These are phyloP conservation scores for Dasypus novemcinctus DNA, from an alignment of 2,113 vertebrate genomes.

Conservation along the genomic window DNA sequence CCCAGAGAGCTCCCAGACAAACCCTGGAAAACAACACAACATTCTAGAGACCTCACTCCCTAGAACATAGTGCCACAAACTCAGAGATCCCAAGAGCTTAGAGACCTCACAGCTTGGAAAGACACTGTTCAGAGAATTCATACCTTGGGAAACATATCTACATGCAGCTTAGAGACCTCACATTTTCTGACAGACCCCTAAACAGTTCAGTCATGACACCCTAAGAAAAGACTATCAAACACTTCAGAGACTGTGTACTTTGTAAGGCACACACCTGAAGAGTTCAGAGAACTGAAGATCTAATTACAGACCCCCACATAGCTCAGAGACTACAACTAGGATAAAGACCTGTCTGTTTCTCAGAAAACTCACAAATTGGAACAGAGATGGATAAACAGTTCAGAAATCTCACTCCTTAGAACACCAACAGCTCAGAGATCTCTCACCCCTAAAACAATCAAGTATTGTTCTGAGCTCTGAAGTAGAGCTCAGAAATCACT, in stretches of 20 bases:
- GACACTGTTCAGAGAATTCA: not conserved
- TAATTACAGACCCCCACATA: not conserved
- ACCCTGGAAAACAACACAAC: not conserved
- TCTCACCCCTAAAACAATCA: not conserved
- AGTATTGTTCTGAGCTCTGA: no score
- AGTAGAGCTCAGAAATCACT: not conserved
- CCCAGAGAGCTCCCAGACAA: not conserved
- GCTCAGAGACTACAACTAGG: not conserved
- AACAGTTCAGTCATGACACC: not conserved
- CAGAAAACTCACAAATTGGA: not conserved
- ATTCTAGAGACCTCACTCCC: not conserved
- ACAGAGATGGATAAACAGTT: not conserved
- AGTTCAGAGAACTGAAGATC: not conserved
- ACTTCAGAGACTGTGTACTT: not conserved
- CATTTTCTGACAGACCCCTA: not conserved
- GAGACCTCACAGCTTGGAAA: not conserved
- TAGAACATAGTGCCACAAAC: not conserved
- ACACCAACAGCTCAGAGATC: not conserved
- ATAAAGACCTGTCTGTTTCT: not conserved
- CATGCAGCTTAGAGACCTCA: not conserved
- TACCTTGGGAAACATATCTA: not conserved
- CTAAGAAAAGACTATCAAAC: not conserved
- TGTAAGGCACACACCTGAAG: not conserved
- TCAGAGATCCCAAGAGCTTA: not conserved
- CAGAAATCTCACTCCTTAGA: not conserved